Percentiles rank a stretch among this genome's conserved stretches.
Evolutionary conservation across 1,140 invertebrate species (phyloP).

Genomic region (Cheumatopsyche charites): DNA sequence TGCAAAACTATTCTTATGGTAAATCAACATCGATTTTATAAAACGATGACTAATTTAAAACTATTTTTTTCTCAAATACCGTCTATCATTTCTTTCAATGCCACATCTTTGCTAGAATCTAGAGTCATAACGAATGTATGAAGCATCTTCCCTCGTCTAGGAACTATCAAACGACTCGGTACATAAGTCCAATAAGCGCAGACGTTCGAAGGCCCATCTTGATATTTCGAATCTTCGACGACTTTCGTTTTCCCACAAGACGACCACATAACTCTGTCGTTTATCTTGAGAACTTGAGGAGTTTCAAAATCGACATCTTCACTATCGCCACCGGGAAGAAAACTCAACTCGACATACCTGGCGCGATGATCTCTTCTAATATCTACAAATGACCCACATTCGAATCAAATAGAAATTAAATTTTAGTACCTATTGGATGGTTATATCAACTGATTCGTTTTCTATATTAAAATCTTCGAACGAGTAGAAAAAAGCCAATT

Average conservation of each 20-base stretch:
- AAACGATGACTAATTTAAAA: conserved; percentile 15
- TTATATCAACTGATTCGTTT: too few relatives aligned
- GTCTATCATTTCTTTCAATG: conserved; percentile 60
- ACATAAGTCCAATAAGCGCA: conserved; percentile 60
- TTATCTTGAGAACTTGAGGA: conserved; percentile 53
- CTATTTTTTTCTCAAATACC: conserved; percentile 51
- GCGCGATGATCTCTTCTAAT: conserved; percentile 51
- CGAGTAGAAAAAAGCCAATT: background rate
- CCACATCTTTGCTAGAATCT: conserved; percentile 59
- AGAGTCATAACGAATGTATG: conserved; percentile 62
- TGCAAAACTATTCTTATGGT: conserved; percentile 55
- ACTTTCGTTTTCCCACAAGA: conserved; percentile 57
- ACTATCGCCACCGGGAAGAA: conserved; percentile 55
- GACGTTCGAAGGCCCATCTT: conserved; percentile 54
- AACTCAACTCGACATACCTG: conserved; percentile 57
- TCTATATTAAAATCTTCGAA: conserved; percentile 1
- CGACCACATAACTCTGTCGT: conserved; percentile 54
- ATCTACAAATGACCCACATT: too few relatives aligned
- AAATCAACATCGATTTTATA: background rate
- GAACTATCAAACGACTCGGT: conserved; percentile 59
- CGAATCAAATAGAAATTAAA: too few relatives aligned
- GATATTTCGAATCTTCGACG: conserved; percentile 57
- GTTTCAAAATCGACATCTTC: conserved; percentile 55
- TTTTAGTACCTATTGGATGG: too few relatives aligned
- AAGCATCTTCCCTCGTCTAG: conserved; percentile 53